Percentiles rank a stretch among this genome's conserved stretches.
Conservation (phyloP, 2,888 invertebrate species). For the Diarsia rubi region DNA sequence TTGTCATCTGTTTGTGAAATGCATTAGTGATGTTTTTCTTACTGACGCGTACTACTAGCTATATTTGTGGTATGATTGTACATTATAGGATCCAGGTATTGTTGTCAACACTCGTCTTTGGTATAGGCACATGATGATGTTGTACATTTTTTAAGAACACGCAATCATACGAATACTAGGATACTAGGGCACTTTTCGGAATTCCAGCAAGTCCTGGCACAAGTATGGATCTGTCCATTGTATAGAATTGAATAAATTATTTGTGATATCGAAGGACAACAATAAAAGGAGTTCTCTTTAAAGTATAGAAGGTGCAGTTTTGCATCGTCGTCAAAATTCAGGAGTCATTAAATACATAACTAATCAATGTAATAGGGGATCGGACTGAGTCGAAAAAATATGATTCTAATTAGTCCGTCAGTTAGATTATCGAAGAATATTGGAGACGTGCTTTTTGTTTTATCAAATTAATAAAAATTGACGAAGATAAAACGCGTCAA, state of each 20-base stretch:
- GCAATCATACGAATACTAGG: neutral
- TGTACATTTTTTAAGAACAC: neutral
- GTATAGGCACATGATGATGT: neutral
- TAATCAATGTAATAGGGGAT: too few species aligned
- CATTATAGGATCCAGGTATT: conserved; percentile 9
- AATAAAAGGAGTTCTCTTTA: conserved; percentile 8
- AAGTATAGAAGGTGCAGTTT: neutral
- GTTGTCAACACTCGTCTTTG: neutral
- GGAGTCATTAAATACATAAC: too few species aligned
- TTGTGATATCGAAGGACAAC: conserved; percentile 12
- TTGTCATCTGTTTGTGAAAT: neutral
- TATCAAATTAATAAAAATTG: too few species aligned
- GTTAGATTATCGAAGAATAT: too few species aligned
- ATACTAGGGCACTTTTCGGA: neutral
- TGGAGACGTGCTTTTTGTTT: too few species aligned
- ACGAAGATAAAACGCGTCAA: too few species aligned
- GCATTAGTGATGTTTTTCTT: neutral
- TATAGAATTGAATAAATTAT: conserved; percentile 14
- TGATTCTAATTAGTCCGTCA: too few species aligned
- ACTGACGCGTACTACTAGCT: neutral
- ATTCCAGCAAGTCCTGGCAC: neutral
- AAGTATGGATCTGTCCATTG: neutral
- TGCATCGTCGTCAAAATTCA: too few species aligned
- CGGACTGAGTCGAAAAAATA: too few species aligned
- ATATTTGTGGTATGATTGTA: conserved; percentile 3